Conservation (phyloP, 2,888 invertebrate species). For the Dysmachus trigonus region DNA sequence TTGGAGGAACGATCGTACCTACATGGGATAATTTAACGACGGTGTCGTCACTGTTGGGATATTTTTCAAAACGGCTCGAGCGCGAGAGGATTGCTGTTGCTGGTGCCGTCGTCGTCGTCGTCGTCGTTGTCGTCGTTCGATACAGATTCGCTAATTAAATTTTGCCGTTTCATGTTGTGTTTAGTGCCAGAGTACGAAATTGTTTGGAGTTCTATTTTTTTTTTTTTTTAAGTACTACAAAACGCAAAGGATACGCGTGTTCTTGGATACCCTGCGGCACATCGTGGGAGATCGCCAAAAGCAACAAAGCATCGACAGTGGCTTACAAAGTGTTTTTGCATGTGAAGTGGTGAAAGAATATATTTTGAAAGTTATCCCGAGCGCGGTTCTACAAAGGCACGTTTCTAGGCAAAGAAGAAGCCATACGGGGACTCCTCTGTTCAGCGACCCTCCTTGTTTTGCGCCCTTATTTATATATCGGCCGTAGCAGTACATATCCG, state of each 20-base stretch:
- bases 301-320: background rate
- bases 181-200: background rate
- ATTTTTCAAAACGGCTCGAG: slow-evolving; percentile 5
- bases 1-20: slow-evolving; percentile 11
- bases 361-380: background rate
- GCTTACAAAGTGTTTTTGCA: background rate
- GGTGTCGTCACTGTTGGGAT: slow-evolving; percentile 19
- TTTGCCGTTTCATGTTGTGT: background rate
- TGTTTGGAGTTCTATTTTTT: background rate
- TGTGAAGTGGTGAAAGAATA: background rate
- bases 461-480: background rate
- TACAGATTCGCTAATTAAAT: background rate
- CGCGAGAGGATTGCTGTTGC: background rate
- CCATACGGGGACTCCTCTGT: background rate
- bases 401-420: background rate
- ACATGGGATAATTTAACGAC: background rate
- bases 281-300: background rate
- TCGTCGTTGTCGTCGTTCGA: no score
- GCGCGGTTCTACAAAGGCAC: background rate
- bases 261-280: background rate
- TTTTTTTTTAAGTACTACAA: background rate
- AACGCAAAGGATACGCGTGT: background rate
- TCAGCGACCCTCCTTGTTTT: background rate
- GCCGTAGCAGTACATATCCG: background rate
- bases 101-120: no score